phyloP scores from a whole-genome alignment of 2,113 vertebrate species.

The Strix uralensis region DNA sequence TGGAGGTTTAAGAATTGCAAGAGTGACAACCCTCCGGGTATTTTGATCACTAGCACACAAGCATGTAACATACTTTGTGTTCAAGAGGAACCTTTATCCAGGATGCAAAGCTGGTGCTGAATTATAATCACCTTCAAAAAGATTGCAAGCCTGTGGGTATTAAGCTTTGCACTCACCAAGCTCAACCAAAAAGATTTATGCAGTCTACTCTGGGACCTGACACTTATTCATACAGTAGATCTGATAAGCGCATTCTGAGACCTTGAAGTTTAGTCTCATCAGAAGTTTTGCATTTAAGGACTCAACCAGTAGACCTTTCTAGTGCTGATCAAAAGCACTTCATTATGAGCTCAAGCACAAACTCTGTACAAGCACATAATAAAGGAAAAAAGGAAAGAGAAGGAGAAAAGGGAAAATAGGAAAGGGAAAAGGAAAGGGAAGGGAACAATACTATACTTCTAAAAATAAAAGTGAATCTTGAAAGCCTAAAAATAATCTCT shows the following conservation, averaged over 20 bases:
- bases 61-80: slow-evolving; percentile 72
- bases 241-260: slow-evolving; percentile 71
- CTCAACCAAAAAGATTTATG: slow-evolving; percentile 72
- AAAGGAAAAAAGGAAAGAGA: background rate
- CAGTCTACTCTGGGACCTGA: slow-evolving; percentile 72
- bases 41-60: slow-evolving; percentile 72
- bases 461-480: slow-evolving; percentile 53
- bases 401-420: background rate
- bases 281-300: slow-evolving; percentile 71
- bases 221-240: slow-evolving; percentile 62
- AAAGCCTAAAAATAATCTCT: slow-evolving; percentile 42
- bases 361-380: slow-evolving; percentile 28
- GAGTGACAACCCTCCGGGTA: slow-evolving; percentile 55
- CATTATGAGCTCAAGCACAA: slow-evolving; percentile 51
- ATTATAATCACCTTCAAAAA: slow-evolving; percentile 74
- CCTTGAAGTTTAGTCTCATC: slow-evolving; percentile 76
- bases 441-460: background rate
- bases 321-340: slow-evolving; percentile 69
- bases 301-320: slow-evolving; percentile 65
- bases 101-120: slow-evolving; percentile 72
- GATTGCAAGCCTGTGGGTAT: slow-evolving; percentile 70
- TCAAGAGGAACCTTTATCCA: slow-evolving; percentile 74
- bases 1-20: slow-evolving; percentile 69
- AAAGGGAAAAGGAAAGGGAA: background rate
- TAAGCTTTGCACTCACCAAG: slow-evolving; percentile 66